phyloP scores from a whole-genome alignment of 2,797 vertebrate genomes.

The Aulostomus chinensis region DNA sequence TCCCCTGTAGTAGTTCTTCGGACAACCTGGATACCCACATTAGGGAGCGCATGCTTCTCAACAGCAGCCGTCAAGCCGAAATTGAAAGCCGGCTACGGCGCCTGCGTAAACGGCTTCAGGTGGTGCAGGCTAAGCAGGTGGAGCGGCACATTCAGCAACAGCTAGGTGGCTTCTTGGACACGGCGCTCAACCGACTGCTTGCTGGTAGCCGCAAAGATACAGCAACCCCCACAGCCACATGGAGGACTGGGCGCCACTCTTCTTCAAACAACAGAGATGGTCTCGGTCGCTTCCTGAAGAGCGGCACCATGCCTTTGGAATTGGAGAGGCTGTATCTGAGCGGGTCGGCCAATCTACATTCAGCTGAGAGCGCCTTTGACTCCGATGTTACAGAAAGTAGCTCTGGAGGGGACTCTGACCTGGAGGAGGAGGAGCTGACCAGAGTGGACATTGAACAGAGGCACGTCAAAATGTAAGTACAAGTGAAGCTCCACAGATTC shows the following conservation, averaged over 20 bases:
- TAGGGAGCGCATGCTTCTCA: conserved; percentile 86
- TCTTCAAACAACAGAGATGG: conserved; percentile 86
- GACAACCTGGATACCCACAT: conserved; percentile 84
- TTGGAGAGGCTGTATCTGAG: conserved; percentile 92
- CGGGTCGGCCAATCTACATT: conserved; percentile 88
- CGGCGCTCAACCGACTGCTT: conserved; percentile 83
- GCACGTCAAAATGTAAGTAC: conserved; percentile 94
- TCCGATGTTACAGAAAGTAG: conserved; percentile 98
- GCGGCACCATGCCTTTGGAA: conserved; percentile 87
- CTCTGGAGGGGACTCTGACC: conserved; percentile 94
- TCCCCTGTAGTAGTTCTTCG: conserved; percentile 60
- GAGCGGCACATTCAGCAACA: conserved; percentile 97
- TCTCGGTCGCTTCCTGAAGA: conserved; percentile 88
- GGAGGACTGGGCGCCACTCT: conserved; percentile 82
- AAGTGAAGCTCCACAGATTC: background rate
- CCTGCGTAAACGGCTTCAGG: conserved; percentile 93
- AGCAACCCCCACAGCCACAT: conserved; percentile 46
- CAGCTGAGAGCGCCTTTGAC: conserved; percentile 91
- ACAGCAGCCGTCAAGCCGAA: conserved; percentile 86
- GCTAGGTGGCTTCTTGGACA: conserved; percentile 92
- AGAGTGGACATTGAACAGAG: conserved; percentile 90
- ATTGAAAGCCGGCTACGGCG: conserved; percentile 90
- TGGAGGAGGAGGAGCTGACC: conserved; percentile 93
- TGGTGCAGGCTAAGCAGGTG: conserved; percentile 97
- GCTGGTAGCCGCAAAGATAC: conserved; percentile 76